Base-by-base conservation (phyloP, 2,888 invertebrate genomes). In the Cataglyphis livida region DNA sequence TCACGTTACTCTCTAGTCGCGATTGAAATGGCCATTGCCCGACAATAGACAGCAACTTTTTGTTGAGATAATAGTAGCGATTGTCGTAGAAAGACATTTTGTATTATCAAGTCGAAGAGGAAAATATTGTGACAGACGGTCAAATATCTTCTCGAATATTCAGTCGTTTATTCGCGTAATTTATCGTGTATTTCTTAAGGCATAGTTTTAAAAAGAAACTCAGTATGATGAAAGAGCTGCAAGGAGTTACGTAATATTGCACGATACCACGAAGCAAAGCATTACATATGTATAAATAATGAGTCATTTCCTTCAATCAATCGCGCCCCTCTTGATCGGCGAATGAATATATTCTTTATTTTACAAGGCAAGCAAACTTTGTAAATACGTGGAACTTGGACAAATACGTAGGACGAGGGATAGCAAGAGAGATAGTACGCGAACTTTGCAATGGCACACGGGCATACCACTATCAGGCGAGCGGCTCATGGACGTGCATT, bases 21-120 rank as follows among this genome's bases (percentile, higher is more conserved):
- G 78, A 59, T 44, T 78, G 78, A 78, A 57, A 70, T 0, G 78
- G 78, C 70, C 78, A 78, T 35, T 59, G 70, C 0, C 78, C 78
- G 41, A 70, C 6, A 21, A 70, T 9, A 10, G 21, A 70, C 10
- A 78, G 44, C 0, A 9, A 0, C 0, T 0, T 32, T 78, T 78
- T 78, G 1, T 78, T 78, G 3, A 59, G 10, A 12, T 44, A 10
- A 59, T 78, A 78, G n/a, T 68, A 78, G 2, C 21, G 41, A 25
- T 44, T 78, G 12, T 70, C 32, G 12, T 70, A 78, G 21, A 78
- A 32, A 18, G 78, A 78, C 78, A 78, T 78, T 59, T 78, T 25
- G 32, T 25, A 1, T 10, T 21, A 32, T 35, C 6, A 5, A 35
- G 6, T 4, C 6, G 35, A 35, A 6, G 68, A 18, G 51, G 12